Conservation (phyloP, 2,113 vertebrate genomes). For the Rhinolophus sinicus region DNA sequence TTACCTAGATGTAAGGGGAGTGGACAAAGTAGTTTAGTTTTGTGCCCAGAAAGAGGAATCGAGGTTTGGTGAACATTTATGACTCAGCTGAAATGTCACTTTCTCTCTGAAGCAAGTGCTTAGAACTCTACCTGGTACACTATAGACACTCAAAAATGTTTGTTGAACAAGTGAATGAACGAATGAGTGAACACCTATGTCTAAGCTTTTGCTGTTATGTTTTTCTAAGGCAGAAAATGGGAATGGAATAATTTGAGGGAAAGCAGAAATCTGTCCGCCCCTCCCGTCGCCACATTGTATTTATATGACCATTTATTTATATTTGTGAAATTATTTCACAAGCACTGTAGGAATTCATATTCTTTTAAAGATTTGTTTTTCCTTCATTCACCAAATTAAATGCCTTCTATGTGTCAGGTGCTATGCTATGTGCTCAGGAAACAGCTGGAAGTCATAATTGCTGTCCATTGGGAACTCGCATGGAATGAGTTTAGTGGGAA, state of each 20-base stretch:
- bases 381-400: conserved; percentile 3
- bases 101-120: neutral
- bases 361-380: neutral
- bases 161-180: neutral
- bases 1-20: neutral
- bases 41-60: neutral
- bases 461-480: neutral
- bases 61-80: neutral
- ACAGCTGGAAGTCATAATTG: neutral
- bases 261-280: neutral
- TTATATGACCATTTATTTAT: neutral
- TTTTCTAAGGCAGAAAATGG: neutral
- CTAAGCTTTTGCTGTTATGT: neutral
- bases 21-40: neutral
- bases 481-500: neutral
- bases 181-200: neutral
- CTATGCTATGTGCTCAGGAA: neutral
- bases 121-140: neutral
- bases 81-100: neutral
- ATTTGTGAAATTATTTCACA: conserved; percentile 37
- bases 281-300: neutral
- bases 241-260: neutral
- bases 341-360: neutral
- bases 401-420: neutral
- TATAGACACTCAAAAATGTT: neutral